Conservation (phyloP, 2,888 invertebrate species). For the Caenorhabditis zanzibari region DNA sequence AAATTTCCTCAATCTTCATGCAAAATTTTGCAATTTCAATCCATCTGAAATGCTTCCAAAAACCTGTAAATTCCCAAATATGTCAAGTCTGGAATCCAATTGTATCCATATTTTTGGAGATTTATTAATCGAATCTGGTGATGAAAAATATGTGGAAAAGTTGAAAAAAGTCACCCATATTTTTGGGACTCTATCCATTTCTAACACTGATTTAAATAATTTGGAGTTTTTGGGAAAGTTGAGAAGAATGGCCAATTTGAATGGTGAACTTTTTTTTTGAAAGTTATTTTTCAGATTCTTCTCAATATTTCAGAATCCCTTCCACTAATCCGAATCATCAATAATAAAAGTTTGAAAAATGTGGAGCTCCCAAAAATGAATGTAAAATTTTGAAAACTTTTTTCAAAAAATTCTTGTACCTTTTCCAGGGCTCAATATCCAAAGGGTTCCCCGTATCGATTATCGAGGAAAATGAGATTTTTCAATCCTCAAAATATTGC, state of each 20-base stretch:
- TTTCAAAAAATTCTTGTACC: too few relatives aligned
- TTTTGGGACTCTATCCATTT: background rate
- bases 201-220: background rate
- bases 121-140: background rate
- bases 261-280: background rate
- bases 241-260: background rate
- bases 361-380: too few relatives aligned
- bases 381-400: too few relatives aligned
- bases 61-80: background rate
- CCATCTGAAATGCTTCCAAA: background rate
- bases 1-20: conserved; percentile 1
- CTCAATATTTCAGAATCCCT: too few relatives aligned
- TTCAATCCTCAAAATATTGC: too few relatives aligned
- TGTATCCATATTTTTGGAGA: conserved; percentile 11
- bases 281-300: too few relatives aligned
- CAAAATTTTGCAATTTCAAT: background rate
- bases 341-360: too few relatives aligned
- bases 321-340: too few relatives aligned
- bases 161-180: background rate
- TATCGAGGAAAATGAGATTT: too few relatives aligned
- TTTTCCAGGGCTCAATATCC: too few relatives aligned
- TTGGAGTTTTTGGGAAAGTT: conserved; percentile 4
- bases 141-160: conserved; percentile 12
- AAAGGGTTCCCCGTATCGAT: too few relatives aligned
- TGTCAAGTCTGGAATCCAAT: background rate